Evolutionary conservation across 2,888 invertebrate species (phyloP).

Genomic region (Beris morrisii): DNA sequence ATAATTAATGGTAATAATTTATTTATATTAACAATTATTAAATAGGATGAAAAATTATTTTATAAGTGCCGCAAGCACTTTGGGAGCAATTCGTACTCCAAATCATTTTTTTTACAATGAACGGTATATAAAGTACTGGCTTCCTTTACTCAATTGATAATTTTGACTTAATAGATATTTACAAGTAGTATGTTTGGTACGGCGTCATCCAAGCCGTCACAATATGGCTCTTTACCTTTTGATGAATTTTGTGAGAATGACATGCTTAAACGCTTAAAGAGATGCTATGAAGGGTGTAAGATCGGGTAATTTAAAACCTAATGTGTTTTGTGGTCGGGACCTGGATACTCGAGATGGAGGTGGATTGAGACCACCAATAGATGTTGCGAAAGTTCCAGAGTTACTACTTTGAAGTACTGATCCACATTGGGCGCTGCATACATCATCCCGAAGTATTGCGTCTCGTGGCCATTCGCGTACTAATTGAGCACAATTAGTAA

Average conservation of each 20-base stretch:
- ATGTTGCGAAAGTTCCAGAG: slow-evolving; percentile 28
- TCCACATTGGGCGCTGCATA: slow-evolving; percentile 89
- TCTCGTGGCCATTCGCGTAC: slow-evolving; percentile 82
- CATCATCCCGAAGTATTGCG: slow-evolving; percentile 79
- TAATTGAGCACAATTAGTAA: slow-evolving; percentile 83
- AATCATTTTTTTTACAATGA: slow-evolving; percentile 22
- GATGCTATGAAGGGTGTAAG: slow-evolving; percentile 67
- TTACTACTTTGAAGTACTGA: slow-evolving; percentile 62
- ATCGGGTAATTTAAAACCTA: slow-evolving; percentile 77
- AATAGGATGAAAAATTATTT: slow-evolving; percentile 25
- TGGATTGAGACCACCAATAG: slow-evolving; percentile 47
- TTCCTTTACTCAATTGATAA: slow-evolving; percentile 2
- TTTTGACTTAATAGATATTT: slow-evolving; percentile 22
- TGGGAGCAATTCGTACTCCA: neutral
- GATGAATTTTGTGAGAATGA: slow-evolving; percentile 13
- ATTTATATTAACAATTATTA: slow-evolving; percentile 28
- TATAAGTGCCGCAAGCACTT: neutral
- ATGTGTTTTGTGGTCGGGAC: slow-evolving; percentile 57
- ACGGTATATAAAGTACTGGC: slow-evolving; percentile 7
- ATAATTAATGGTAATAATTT: slow-evolving; percentile 24
- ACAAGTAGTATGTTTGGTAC: slow-evolving; percentile 19
- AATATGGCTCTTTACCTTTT: slow-evolving; percentile 19
- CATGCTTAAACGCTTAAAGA: slow-evolving; percentile 25
- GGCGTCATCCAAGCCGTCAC: slow-evolving; percentile 10
- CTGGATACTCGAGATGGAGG: slow-evolving; percentile 53